Evolutionary conservation across 2,797 vertebrate species (phyloP).

Genomic region (Xenopus petersii): DNA sequence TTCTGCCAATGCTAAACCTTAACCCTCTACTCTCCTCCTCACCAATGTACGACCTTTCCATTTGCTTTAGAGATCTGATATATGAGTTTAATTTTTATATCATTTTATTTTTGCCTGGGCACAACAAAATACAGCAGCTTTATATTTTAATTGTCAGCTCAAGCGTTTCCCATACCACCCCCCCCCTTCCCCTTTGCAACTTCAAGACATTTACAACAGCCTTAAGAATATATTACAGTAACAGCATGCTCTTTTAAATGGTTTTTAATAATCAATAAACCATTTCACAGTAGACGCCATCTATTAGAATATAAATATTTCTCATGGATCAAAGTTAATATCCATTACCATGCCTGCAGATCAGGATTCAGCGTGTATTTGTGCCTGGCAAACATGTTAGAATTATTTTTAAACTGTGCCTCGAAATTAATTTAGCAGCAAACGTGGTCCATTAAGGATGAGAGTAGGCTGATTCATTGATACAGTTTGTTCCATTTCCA

Average conservation of each 20-base stretch:
- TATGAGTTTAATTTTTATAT: no score
- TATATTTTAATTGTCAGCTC: not conserved
- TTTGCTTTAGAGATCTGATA: no score
- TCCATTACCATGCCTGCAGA: constrained; percentile 14
- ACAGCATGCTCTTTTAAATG: constrained; percentile 31
- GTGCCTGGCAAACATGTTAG: constrained; percentile 7
- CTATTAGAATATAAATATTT: constrained; percentile 35
- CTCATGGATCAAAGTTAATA: constrained; percentile 19
- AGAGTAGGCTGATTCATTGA: constrained; percentile 23
- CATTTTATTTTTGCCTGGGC: no score
- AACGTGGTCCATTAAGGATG: constrained; percentile 36
- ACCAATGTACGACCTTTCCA: no score
- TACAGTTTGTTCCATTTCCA: constrained; percentile 30
- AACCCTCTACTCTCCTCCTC: no score
- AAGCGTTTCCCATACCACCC: not conserved
- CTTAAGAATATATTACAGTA: constrained; percentile 33
- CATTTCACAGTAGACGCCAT: constrained; percentile 29
- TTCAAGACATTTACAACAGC: constrained; percentile 25
- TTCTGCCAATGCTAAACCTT: no score
- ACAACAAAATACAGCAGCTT: no score
- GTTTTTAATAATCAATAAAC: constrained; percentile 44
- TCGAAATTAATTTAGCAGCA: constrained; percentile 22
- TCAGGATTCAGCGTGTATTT: not conserved
- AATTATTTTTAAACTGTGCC: constrained; percentile 6
- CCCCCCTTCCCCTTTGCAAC: not conserved